These are phyloP conservation scores for Cephus rjabovi DNA, from an alignment of 2,888 invertebrate genomes.

Conservation along the genomic window DNA sequence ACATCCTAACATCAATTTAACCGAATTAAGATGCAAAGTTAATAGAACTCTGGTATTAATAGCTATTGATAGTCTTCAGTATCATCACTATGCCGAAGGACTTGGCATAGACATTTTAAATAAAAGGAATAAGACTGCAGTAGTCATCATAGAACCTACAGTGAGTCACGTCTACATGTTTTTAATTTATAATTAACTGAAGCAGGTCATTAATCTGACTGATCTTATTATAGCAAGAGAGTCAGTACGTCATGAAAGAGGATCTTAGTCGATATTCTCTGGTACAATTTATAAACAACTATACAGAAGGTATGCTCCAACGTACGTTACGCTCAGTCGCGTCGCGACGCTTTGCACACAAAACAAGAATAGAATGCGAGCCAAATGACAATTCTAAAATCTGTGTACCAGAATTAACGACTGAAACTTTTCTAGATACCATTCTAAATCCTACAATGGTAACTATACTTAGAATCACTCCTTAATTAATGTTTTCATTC, in stretches of 20 bases:
- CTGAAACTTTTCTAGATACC: constrained; percentile 73
- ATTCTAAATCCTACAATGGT: constrained; percentile 75
- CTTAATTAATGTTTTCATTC: not conserved
- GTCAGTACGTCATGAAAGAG: constrained; percentile 74
- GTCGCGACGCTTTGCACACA: constrained; percentile 37
- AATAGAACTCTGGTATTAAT: constrained; percentile 75
- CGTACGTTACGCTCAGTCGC: constrained; percentile 63
- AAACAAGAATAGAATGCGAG: constrained; percentile 36
- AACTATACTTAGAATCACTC: constrained; percentile 37
- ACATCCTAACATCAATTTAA: constrained; percentile 41
- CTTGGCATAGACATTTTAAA: constrained; percentile 78
- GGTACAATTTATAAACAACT: constrained; percentile 68
- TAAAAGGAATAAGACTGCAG: constrained; percentile 74
- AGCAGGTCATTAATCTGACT: not conserved
- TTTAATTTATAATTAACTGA: not conserved
- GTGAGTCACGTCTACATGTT: constrained; percentile 64
- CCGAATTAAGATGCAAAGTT: constrained; percentile 53
- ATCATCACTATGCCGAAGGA: constrained; percentile 80
- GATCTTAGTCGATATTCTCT: constrained; percentile 61
- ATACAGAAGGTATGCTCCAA: constrained; percentile 64
- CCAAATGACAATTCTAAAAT: constrained; percentile 50
- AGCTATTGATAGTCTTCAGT: constrained; percentile 79
- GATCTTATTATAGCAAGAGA: constrained; percentile 73
- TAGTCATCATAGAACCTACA: constrained; percentile 78
- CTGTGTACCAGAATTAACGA: constrained; percentile 75